A percentile compares a stretch with the other conserved stretches of the same genome.
Conservation (phyloP, 2,888 invertebrate species). For the Pandemis heparana region DNA sequence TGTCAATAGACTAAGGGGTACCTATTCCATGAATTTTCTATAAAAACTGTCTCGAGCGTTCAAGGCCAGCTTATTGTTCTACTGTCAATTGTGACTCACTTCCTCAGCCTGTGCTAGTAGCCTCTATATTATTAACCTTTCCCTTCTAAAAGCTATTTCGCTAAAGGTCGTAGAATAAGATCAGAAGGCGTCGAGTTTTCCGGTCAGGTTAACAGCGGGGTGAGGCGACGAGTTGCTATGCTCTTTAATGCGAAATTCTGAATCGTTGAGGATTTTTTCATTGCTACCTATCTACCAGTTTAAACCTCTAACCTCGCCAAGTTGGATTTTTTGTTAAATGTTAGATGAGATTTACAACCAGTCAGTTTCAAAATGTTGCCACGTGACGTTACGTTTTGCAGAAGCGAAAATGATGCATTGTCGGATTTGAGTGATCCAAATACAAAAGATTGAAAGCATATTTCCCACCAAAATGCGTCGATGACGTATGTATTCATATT, state of each 20-base stretch:
- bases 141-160: constrained; percentile 57
- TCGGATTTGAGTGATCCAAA: no score
- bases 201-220: not conserved
- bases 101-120: constrained; percentile 55
- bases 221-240: not conserved
- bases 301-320: no score
- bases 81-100: constrained; percentile 56
- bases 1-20: not conserved
- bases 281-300: not conserved
- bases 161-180: constrained; percentile 52
- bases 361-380: no score
- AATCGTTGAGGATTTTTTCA: not conserved
- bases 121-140: constrained; percentile 58
- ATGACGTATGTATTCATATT: no score
- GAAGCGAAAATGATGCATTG: no score
- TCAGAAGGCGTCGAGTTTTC: constrained; percentile 10
- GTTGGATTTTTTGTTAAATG: no score
- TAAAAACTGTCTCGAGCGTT: constrained; percentile 49
- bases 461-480: no score
- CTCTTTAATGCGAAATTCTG: not conserved
- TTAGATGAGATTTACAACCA: no score
- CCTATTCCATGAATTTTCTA: constrained; percentile 30
- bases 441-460: no score
- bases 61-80: constrained; percentile 63
- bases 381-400: no score